A percentile compares a stretch with the other conserved stretches of the same genome.
Conservation (phyloP, 2,888 invertebrate genomes). For the Clanis bilineata region DNA sequence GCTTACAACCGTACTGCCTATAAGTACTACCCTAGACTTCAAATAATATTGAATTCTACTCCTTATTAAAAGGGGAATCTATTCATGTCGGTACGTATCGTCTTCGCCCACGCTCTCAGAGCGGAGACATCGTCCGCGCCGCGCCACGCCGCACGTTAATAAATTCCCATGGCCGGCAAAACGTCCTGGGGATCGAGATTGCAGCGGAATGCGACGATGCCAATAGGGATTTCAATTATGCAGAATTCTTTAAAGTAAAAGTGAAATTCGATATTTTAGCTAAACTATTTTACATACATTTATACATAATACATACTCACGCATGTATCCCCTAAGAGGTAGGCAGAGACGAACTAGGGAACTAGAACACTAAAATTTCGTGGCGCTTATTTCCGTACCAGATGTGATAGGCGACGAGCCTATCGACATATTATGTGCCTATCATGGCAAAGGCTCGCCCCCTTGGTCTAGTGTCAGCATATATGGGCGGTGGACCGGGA, state of each 20-base stretch:
- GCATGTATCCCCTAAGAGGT: no score
- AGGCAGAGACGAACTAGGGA: no score
- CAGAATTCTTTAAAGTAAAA: constrained; percentile 44
- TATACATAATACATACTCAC: no score
- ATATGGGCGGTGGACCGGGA: no score
- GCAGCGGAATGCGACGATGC: constrained; percentile 54
- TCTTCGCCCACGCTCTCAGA: constrained; percentile 30
- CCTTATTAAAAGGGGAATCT: constrained; percentile 25
- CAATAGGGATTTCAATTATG: constrained; percentile 48
- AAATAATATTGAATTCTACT: constrained; percentile 23
- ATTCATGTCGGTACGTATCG: constrained; percentile 32
- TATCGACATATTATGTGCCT: no score
- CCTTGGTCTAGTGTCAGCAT: no score
- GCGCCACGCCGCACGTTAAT: constrained; percentile 33
- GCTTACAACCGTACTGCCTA: no score
- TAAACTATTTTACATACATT: background rate
- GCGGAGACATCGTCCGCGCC: constrained; percentile 28
- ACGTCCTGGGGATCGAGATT: constrained; percentile 45
- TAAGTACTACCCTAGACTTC: constrained; percentile 15
- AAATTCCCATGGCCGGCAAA: constrained; percentile 44
- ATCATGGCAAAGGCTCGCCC: no score
- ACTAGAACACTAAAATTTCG: no score
- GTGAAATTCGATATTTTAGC: constrained; percentile 39
- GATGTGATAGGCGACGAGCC: no score
- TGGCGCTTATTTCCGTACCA: no score